Base-by-base conservation (phyloP, 2,888 invertebrate genomes). In the Pseudococcus jackbeardsleyi region DNA sequence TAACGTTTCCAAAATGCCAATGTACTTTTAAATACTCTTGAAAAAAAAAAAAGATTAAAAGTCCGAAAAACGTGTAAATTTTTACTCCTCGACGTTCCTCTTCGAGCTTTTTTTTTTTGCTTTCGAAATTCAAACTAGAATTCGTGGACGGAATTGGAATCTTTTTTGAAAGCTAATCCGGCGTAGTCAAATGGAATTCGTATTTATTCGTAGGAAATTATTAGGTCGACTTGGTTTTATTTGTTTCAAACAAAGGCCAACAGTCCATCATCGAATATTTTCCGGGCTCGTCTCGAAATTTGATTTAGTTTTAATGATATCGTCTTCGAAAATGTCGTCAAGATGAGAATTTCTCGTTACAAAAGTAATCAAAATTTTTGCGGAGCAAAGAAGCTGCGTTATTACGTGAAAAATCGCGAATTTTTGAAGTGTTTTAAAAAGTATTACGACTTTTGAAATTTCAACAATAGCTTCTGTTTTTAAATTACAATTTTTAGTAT, bases 11-110 rank as follows among this genome's bases (percentile, higher is more conserved):
- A 33, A 26, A 33, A 26, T 33, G 26, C 68, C 64, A 12, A 64
- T 64, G 64, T 64, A 64, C 64, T 64, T 64, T 64, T 64, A 64
- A 64, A 64, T 64, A 22, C 64, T 22, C 19, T 22, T 5, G 50
- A 64, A 22, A 22, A 64, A 64, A 22, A 22, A 64, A 33, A 33
- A 33, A 33, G 26, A 33, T 33, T 22, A 19, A 6, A 7, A 64
- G 64, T 64, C 64, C 12, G 64, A 64, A 64, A 9, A 64, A 64
- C 22, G 64, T 64, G 22, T 64, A 22, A 64, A 22, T 19, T 64
- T 22, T 64, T 11, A 5, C 6, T 19, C 64, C n/a, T 59, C 17
- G 3, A n/a, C 6, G 26, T 33, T 33, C 3, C 3, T n/a, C 17
- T 59, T n/a, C n/a, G 5, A 11, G 59, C 17, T n/a, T 8, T 59